Evolutionary conservation across 2,888 invertebrate species (phyloP).

Genomic region (Conops quadrifasciatus): DNA sequence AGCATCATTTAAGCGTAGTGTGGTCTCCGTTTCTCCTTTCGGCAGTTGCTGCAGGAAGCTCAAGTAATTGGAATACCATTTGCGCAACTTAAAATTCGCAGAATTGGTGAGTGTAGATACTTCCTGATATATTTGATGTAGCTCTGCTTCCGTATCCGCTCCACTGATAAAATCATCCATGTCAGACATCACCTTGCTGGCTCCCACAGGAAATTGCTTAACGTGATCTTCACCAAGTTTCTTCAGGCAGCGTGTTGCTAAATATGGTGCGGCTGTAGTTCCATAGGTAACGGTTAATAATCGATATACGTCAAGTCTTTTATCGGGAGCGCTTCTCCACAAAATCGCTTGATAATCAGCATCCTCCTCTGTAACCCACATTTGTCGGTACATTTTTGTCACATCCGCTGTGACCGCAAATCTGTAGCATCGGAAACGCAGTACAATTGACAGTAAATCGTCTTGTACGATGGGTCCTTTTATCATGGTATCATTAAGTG

Average conservation of each 20-base stretch:
- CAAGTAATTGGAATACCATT: too few relatives aligned
- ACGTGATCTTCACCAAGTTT: not conserved
- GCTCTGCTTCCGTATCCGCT: conserved; percentile 2
- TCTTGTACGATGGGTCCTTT: conserved; percentile 36
- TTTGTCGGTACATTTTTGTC: conserved; percentile 4
- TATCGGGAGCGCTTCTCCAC: not conserved
- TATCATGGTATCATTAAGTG: conserved; percentile 40
- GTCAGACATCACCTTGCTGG: not conserved
- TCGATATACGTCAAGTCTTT: conserved; percentile 15
- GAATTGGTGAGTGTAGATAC: not conserved
- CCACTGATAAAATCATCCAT: conserved; percentile 4
- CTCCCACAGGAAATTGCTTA: not conserved
- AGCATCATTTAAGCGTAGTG: not conserved
- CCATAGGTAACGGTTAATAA: not conserved
- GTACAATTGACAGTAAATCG: conserved; percentile 32
- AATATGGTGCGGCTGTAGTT: not conserved
- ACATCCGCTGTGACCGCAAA: conserved; percentile 1
- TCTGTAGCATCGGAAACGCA: not conserved
- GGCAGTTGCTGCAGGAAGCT: too few relatives aligned
- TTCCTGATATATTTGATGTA: conserved; percentile 7
- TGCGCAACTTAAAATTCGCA: too few relatives aligned
- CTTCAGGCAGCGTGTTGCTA: conserved; percentile 1
- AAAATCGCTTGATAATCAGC: not conserved
- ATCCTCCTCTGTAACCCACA: not conserved
- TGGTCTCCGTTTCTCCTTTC: not conserved